Conservation (phyloP, 2,797 vertebrate genomes). For the Ciconia nigra region DNA sequence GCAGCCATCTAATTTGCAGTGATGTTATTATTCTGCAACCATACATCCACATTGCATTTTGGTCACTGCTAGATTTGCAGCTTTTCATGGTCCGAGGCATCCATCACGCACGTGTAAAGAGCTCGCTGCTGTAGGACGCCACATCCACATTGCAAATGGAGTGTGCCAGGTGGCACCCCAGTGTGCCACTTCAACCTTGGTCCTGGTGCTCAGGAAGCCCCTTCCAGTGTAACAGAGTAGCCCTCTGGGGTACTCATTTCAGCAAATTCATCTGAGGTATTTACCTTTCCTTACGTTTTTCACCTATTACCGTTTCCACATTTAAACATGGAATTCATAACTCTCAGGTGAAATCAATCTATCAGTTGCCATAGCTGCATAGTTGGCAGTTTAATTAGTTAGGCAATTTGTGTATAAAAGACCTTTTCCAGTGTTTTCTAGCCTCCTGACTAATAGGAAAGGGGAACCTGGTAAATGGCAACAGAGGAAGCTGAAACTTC, state of each 20-base stretch:
- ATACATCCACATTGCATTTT: neutral
- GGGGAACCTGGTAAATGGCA: neutral
- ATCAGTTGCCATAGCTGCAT: neutral
- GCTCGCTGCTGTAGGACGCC: neutral
- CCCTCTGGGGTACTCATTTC: neutral
- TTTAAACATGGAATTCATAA: neutral
- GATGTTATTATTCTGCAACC: neutral
- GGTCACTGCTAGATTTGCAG: neutral
- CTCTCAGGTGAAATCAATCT: neutral
- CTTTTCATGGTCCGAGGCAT: neutral
- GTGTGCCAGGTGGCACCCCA: neutral
- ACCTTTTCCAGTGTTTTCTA: neutral
- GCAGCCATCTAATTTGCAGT: neutral
- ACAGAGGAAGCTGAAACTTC: neutral
- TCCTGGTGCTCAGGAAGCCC: neutral
- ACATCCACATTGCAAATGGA: neutral
- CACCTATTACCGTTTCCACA: neutral
- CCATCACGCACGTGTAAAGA: accelerated
- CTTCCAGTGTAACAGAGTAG: neutral
- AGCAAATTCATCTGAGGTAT: neutral
- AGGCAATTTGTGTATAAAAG: neutral
- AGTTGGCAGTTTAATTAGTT: neutral
- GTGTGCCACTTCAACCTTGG: neutral
- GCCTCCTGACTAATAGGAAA: neutral
- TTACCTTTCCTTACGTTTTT: neutral